phyloP scores from a whole-genome alignment of 23 tunicate species.

The Ascidia mentula region DNA sequence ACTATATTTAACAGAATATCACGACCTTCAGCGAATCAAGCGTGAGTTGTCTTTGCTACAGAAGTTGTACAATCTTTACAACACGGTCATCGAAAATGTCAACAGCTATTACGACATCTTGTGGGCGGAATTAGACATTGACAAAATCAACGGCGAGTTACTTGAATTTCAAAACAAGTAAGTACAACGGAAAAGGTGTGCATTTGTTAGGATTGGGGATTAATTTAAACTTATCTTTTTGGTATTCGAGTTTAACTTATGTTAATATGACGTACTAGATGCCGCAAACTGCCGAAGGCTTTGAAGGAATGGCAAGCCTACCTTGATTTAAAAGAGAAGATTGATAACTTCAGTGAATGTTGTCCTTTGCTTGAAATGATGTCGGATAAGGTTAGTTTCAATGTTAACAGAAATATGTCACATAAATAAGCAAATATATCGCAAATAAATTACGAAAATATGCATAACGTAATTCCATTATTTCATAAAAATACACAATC shows the following conservation, averaged over 20 bases:
- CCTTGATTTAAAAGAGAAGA: constrained; percentile 68
- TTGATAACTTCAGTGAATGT: constrained; percentile 86
- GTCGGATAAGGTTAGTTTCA: constrained; percentile 60
- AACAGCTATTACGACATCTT: constrained; percentile 85
- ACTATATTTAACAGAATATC: constrained; percentile 36
- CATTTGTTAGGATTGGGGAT: too few relatives aligned
- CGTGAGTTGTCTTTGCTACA: constrained; percentile 72
- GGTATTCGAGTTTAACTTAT: too few relatives aligned
- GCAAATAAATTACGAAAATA: too few relatives aligned
- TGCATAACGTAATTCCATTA: too few relatives aligned
- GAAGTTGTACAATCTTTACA: constrained; percentile 82
- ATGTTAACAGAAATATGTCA: not conserved
- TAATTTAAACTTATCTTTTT: too few relatives aligned
- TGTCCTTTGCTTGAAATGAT: constrained; percentile 84
- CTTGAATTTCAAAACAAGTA: constrained; percentile 86
- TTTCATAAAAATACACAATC: too few relatives aligned
- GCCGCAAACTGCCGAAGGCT: constrained; percentile 80
- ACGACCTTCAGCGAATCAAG: constrained; percentile 75
- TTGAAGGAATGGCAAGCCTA: constrained; percentile 84
- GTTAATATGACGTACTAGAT: too few relatives aligned
- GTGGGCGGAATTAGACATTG: constrained; percentile 89
- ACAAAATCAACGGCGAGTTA: constrained; percentile 71
- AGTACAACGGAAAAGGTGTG: too few relatives aligned
- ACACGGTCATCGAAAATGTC: constrained; percentile 69
- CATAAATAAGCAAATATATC: too few relatives aligned